Evolutionary conservation across 1,140 invertebrate genomes (phyloP), one percentile per base, ranked within the genome.

Genomic region (Sinonovacula constricta): DNA sequence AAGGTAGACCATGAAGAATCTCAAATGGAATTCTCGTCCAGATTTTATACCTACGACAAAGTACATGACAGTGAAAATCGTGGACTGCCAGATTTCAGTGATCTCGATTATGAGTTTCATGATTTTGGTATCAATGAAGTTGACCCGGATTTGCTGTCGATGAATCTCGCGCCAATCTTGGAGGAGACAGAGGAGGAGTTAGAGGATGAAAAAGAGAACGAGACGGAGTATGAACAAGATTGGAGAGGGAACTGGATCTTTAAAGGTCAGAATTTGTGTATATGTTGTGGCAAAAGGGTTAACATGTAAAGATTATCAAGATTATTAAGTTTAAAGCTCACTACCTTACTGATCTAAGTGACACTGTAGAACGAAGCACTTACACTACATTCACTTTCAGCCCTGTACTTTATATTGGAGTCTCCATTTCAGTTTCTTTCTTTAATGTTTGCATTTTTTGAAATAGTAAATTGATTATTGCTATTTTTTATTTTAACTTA

Each of bases 101-200:
- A 87, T 31, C 69, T 84, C 12, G 80, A 82, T 71, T 78, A 79
- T 65, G 85, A 87, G 1, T 83, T 85, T 39, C 80, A 84, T 30
- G 84, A 87, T 36, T 86, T 86, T 67, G 72, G 74, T 45, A 72
- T 81, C 4, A 79, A 82, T 24, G 88, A 88, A 66, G 63, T 88
- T 34, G 87, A 88, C 54, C 86, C 87, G 10, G 87, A 88, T 76
- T 76, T 88, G 65, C 76, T 88, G 57, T 87, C 87, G 5, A 85
- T 90, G 84, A 90, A 88, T 82, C 79, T 88, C n/a, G 84, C 80
- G n/a, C 84, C 85, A n/a, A 88, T 89, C 56, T 72, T 84, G 4
- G 87, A 89, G 69, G 86, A 88, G 67, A 86, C 84, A 49, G 87
- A 89, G 67, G 87, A 88, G 70, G 84, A 86, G 65, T 39, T 81